Evolutionary conservation across 2,113 vertebrate genomes (phyloP).

Genomic region (Anser cygnoides): DNA sequence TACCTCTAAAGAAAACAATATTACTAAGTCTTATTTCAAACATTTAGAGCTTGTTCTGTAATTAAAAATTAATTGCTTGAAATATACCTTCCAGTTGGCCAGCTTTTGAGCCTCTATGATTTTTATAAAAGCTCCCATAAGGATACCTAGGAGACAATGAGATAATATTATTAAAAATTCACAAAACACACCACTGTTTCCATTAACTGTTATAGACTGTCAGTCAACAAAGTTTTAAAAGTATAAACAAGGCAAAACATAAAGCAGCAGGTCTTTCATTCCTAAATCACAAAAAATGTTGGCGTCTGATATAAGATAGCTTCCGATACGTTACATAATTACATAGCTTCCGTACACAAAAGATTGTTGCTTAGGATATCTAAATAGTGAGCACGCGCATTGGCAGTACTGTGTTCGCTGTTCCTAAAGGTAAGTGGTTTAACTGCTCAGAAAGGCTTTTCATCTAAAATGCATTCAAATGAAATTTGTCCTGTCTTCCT

Average conservation of each 20-base stretch:
- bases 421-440: background rate
- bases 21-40: background rate
- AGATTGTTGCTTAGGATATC: background rate
- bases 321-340: background rate
- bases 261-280: background rate
- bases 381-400: background rate
- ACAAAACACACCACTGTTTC: background rate
- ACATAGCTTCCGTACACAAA: background rate
- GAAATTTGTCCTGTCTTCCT: background rate
- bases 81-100: conserved; percentile 98
- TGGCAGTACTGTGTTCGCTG: background rate
- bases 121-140: conserved; percentile 99
- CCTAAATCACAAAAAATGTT: background rate
- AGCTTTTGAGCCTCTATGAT: conserved; percentile 96
- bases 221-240: background rate
- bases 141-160: conserved; percentile 83
- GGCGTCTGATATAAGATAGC: background rate
- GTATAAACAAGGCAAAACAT: background rate
- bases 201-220: background rate
- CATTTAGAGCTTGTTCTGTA: background rate
- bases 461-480: background rate
- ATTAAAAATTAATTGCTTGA: conserved; percentile 5
- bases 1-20: background rate
- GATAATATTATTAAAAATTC: background rate
- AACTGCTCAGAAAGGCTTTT: background rate